These are phyloP conservation scores for Rhorus exstirpatorius DNA, from an alignment of 2,888 invertebrate genomes.

Conservation along the genomic window DNA sequence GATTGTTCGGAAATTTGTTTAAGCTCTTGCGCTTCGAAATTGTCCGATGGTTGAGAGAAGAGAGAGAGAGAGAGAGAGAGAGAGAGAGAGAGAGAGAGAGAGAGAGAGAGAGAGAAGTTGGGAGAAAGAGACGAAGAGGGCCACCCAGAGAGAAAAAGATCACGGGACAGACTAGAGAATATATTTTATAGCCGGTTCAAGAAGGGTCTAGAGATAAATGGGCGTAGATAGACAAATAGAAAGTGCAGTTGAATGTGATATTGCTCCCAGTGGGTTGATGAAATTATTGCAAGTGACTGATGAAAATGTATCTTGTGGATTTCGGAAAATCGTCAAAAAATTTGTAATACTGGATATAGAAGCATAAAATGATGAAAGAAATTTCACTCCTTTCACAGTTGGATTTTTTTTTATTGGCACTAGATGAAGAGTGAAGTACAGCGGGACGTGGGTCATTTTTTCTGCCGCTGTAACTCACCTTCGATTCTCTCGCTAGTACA, in stretches of 20 bases:
- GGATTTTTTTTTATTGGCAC: too few relatives aligned
- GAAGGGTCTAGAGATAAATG: slow-evolving; percentile 61
- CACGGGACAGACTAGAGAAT: slow-evolving; percentile 43
- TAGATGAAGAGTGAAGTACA: too few relatives aligned
- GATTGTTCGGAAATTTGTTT: slow-evolving; percentile 62
- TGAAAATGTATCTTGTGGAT: background rate
- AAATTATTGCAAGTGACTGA: background rate
- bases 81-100: slow-evolving; percentile 40
- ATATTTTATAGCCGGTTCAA: slow-evolving; percentile 36
- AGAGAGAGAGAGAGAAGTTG: background rate
- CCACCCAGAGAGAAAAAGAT: slow-evolving; percentile 64
- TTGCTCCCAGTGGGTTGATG: slow-evolving; percentile 27
- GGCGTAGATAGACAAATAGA: slow-evolving; percentile 55
- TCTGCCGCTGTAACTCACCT: too few relatives aligned
- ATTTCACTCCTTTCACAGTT: too few relatives aligned
- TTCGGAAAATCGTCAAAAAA: background rate
- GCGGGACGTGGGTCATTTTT: too few relatives aligned
- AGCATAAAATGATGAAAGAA: too few relatives aligned
- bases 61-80: background rate
- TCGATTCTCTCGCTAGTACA: too few relatives aligned
- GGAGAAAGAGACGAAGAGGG: slow-evolving; percentile 13
- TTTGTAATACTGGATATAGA: too few relatives aligned
- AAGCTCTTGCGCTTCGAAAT: slow-evolving; percentile 48
- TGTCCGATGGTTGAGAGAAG: slow-evolving; percentile 34
- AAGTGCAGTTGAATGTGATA: slow-evolving; percentile 52